Evolutionary conservation across 2,888 invertebrate genomes (phyloP).

Genomic region (Drosophila paucipuncta): DNA sequence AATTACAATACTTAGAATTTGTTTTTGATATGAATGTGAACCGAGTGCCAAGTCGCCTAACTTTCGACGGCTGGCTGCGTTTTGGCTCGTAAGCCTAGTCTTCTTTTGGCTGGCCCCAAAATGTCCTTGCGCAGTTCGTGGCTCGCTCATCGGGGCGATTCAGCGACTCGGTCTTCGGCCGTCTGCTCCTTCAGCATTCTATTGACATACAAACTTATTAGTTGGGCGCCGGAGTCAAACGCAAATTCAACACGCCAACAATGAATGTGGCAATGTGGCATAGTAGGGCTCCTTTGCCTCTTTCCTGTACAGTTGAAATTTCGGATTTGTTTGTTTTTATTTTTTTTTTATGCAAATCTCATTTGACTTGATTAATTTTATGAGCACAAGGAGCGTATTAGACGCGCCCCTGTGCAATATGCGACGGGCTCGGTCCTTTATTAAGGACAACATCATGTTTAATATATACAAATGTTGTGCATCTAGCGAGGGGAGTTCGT

Average conservation of each 20-base stretch:
- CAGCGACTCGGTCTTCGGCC: slow-evolving; percentile 30
- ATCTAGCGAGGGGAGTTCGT: slow-evolving; percentile 33
- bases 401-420: slow-evolving; percentile 66
- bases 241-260: slow-evolving; percentile 79
- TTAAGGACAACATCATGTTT: slow-evolving; percentile 37
- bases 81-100: slow-evolving; percentile 56
- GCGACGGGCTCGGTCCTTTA: slow-evolving; percentile 9
- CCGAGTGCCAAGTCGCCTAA: slow-evolving; percentile 19
- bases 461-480: slow-evolving; percentile 37
- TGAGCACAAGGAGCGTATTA: slow-evolving; percentile 59
- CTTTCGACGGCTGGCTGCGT: slow-evolving; percentile 8
- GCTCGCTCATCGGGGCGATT: slow-evolving; percentile 47
- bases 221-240: slow-evolving; percentile 73
- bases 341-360: slow-evolving; percentile 68
- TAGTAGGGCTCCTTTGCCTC: neutral
- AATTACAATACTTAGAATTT: slow-evolving; percentile 83
- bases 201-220: slow-evolving; percentile 80
- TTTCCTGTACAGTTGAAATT: slow-evolving; percentile 12
- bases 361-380: slow-evolving; percentile 78
- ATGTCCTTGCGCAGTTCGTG: slow-evolving; percentile 84
- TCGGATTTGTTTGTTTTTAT: neutral
- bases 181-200: slow-evolving; percentile 48
- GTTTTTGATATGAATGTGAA: slow-evolving; percentile 62
- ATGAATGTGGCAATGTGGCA: slow-evolving; percentile 35
- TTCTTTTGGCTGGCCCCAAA: slow-evolving; percentile 21